Evolutionary conservation across 2,888 invertebrate genomes (phyloP), one percentile per base, ranked within the genome.

Genomic region (Helobdella robusta): DNA sequence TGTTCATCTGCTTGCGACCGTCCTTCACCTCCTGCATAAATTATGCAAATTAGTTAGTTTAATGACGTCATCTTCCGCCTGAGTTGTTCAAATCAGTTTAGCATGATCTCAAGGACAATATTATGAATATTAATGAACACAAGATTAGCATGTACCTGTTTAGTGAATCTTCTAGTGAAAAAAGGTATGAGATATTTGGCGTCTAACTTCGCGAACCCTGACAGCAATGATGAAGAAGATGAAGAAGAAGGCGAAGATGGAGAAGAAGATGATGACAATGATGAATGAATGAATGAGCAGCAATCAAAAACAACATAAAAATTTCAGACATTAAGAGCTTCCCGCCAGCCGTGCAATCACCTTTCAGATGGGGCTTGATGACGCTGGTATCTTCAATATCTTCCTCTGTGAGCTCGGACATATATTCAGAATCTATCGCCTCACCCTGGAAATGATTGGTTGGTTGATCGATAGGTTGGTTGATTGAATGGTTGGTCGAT

Each of bases 1-100:
- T 91, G 1, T 90, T 89, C 91, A 95, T 93, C 82, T 94, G 93
- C 72, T 89, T 90, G 79, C 91, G 91, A 76, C 94, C 94, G 79
- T 95, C 94, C 77, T 90, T 89, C 70, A 94, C 81, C 82, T 95
- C 94, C 87, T 90, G 81, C n/a, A 69, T 46, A 32, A 52, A 18
- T 20, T 20, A 23, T 8, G 32, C 8, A 30, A 34, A 40, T 1
- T 2, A 15, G 23, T 15, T 20, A 35, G 0, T 40, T 40, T 40
- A n/a, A 40, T 40, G 11, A n/a, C 44, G n/a, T 11, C 44, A n/a
- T n/a, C 44, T 15, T n/a, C 44, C 44, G n/a, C 44, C 44, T 40
- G 11, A 15, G 11, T 40, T 40, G 44, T 15, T 40, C 44, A 15
- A 50, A 15, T 20, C 6, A 50, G n/a, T 6, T 50, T 11, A 6